A percentile compares a stretch with the other conserved stretches of the same genome.
phyloP scores from a whole-genome alignment of 2,888 invertebrate species.

The Pollenia amentaria region DNA sequence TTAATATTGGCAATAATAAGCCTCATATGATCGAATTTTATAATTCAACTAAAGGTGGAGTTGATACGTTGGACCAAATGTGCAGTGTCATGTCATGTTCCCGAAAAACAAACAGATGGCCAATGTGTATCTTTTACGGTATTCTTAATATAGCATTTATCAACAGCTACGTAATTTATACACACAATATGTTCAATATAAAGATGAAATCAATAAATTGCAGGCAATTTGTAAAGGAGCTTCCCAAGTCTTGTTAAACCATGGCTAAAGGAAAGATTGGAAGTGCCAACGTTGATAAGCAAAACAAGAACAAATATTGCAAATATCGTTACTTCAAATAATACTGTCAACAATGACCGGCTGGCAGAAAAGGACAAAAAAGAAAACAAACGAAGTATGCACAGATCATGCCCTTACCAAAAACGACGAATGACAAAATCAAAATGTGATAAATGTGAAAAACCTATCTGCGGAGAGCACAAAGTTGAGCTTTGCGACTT shows the following conservation, averaged over 20 bases:
- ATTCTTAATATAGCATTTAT: conserved; percentile 45
- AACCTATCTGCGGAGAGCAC: conserved; percentile 50
- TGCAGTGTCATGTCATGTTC: conserved; percentile 30
- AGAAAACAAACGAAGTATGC: conserved; percentile 32
- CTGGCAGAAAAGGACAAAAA: background rate
- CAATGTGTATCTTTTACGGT: conserved; percentile 43
- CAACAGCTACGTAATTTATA: conserved; percentile 44
- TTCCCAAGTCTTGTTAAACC: conserved; percentile 23
- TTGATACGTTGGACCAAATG: conserved; percentile 25
- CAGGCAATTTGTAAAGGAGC: conserved; percentile 21
- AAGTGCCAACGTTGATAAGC: conserved; percentile 12
- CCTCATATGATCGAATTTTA: conserved; percentile 50
- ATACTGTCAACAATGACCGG: background rate
- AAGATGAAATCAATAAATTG: conserved; percentile 33
- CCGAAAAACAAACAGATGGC: conserved; percentile 30
- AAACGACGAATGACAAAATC: conserved; percentile 44
- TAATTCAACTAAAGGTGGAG: conserved; percentile 59
- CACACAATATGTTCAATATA: conserved; percentile 21
- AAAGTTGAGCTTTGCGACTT: conserved; percentile 58
- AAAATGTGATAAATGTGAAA: conserved; percentile 53
- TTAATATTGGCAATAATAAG: conserved; percentile 28
- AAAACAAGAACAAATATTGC: conserved; percentile 24
- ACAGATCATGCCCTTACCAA: conserved; percentile 32
- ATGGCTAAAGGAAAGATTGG: conserved; percentile 13
- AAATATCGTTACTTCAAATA: conserved; percentile 28